Conservation (phyloP, 2,797 vertebrate genomes). For the Ficedula albicollis region DNA sequence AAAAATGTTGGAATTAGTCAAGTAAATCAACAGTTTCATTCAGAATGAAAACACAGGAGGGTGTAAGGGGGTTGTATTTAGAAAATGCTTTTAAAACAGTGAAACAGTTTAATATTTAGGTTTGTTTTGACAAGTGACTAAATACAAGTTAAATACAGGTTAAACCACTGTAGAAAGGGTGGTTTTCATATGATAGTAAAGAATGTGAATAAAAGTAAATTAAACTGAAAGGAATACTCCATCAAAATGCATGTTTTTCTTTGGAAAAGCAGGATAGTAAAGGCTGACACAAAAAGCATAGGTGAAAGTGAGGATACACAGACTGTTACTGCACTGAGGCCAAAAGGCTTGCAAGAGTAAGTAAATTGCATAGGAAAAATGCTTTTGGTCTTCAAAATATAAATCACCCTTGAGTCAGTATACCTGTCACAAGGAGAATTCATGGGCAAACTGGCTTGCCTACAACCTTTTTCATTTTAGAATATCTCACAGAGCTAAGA, state of each 20-base stretch:
- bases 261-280: neutral
- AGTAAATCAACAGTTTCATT: neutral
- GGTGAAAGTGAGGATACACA: neutral
- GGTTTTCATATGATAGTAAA: neutral
- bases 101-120: neutral
- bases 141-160: conserved; percentile 1
- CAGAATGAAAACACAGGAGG: neutral
- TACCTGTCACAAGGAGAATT: neutral
- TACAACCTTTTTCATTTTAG: neutral
- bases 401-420: neutral
- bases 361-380: neutral
- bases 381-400: neutral
- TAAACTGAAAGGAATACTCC: neutral
- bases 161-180: neutral
- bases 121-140: conserved; percentile 25
- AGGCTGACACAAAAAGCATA: neutral
- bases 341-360: neutral
- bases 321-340: neutral
- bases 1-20: conserved; percentile 17
- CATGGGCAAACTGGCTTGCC: neutral
- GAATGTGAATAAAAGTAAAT: conserved; percentile 14
- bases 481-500: neutral
- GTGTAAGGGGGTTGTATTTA: neutral
- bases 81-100: neutral
- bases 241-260: neutral